Evolutionary conservation across 64 coral and sea anemone species (phyloP).

Genomic region (Pachyseris speciosa): DNA sequence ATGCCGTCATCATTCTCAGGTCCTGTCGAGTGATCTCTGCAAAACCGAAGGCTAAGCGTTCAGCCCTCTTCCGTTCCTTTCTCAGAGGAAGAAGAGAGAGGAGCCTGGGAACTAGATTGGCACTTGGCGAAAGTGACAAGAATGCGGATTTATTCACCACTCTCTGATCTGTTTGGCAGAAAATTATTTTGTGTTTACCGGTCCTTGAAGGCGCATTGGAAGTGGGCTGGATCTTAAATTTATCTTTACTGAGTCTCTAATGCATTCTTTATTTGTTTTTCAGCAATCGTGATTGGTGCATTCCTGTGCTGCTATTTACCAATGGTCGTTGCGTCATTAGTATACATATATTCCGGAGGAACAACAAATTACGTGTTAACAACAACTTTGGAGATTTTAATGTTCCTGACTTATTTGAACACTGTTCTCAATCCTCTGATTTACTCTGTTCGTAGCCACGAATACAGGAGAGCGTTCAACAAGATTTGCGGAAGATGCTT

Average conservation of each 20-base stretch:
- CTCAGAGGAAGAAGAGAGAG: too few relatives aligned
- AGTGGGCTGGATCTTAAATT: too few relatives aligned
- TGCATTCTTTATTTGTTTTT: background rate
- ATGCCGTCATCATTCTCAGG: too few relatives aligned
- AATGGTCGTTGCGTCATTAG: constrained; percentile 18
- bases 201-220: too few relatives aligned
- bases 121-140: too few relatives aligned
- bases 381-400: constrained; percentile 17
- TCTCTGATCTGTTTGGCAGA: too few relatives aligned
- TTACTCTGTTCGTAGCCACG: constrained; percentile 40
- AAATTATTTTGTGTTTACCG: too few relatives aligned
- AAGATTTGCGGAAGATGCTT: constrained; percentile 2
- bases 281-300: constrained; percentile 60
- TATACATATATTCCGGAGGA: background rate
- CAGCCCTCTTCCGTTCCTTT: too few relatives aligned
- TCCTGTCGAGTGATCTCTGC: too few relatives aligned
- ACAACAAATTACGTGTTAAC: background rate
- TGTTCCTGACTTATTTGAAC: constrained; percentile 42
- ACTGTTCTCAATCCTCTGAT: constrained; percentile 56
- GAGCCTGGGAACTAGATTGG: too few relatives aligned
- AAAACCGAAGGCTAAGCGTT: too few relatives aligned
- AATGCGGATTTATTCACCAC: too few relatives aligned
- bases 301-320: constrained; percentile 65
- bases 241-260: background rate
- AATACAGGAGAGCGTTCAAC: constrained; percentile 31